Evolutionary conservation across 2,888 invertebrate species (phyloP), one percentile per base, ranked within the genome.

Genomic region (Caenorhabditis sp.): DNA sequence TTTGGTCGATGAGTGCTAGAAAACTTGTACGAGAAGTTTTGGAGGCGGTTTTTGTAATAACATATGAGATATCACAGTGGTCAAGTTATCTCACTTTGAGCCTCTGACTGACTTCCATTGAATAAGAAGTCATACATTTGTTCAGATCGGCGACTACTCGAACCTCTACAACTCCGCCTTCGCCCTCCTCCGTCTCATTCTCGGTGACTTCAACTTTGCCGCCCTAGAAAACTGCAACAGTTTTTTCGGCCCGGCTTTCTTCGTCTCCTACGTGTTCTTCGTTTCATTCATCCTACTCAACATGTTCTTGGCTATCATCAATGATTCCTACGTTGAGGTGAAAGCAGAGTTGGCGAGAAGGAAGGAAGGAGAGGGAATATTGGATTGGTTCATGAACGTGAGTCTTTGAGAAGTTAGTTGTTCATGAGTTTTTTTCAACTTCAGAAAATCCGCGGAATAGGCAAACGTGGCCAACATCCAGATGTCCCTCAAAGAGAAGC

Each of bases 271-370:
- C 90, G 95, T 95, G 82, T 95, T 96, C 93, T 94, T 96, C 88
- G 95, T 95, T 10, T 95, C 95, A 93, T 95, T 95, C 91, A 95
- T 95, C 38, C 93, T 95, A 63, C 93, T 95, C 94, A 95, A 95
- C 92, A 95, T 95, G 95, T 95, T 95, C 93, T 92, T 95, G 92
- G 95, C 95, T 82, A 95, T 96, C 90, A 95, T 96, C 88, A 95
- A 95, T 91, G 95, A 95, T 91, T 95, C 95, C 0, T 95, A 95
- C 91, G 94, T 95, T 0, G 94, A 95, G 89, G 95, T 95, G 1
- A 95, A 95, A 93, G 94, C 94, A 1, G 95, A 95, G 92, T 94
- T 95, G 85, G 93, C 94, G 35, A 92, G 92, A 75, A 93, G 93
- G 88, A 93, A 93, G 89, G 92, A 94, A 92, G 92, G 93, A 90